These are phyloP conservation scores for Hydropotes inermis DNA, from an alignment of 2,113 vertebrate genomes.

Conservation along the genomic window DNA sequence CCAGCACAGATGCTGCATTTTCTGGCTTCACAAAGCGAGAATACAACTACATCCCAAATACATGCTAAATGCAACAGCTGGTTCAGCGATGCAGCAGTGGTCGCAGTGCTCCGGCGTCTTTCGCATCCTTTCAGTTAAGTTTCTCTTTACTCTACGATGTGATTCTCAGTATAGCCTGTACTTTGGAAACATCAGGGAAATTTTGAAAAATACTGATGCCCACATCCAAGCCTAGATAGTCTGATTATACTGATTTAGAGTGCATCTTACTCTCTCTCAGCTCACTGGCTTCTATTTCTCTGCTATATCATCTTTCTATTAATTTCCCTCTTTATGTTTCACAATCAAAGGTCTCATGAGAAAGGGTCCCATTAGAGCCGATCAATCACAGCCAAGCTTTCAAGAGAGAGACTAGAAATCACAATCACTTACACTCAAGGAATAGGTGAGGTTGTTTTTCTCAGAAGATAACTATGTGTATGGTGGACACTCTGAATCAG, in stretches of 20 bases:
- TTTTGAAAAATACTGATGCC: not conserved
- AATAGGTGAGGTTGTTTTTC: not conserved
- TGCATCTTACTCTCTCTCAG: not conserved
- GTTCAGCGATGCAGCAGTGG: not conserved
- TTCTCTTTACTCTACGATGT: not conserved
- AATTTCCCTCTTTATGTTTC: not conserved
- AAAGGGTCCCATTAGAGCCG: not conserved
- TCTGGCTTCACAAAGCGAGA: not conserved
- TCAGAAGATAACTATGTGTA: not conserved
- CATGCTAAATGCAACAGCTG: not conserved
- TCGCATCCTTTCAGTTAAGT: not conserved
- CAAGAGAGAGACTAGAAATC: not conserved
- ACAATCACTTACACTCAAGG: not conserved
- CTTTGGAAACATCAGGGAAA: not conserved
- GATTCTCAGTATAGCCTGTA: not conserved
- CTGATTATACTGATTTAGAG: not conserved
- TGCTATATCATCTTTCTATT: not conserved
- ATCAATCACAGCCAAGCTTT: not conserved
- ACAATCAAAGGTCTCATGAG: not conserved
- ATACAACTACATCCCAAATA: not conserved
- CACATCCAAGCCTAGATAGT: not conserved
- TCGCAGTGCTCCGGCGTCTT: not conserved
- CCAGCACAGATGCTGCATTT: not conserved
- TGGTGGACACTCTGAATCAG: not conserved
- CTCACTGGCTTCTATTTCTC: not conserved